Evolutionary conservation across 2,888 invertebrate species (phyloP), one percentile per base, ranked within the genome.

Genomic region (Pseudoips prasinana): DNA sequence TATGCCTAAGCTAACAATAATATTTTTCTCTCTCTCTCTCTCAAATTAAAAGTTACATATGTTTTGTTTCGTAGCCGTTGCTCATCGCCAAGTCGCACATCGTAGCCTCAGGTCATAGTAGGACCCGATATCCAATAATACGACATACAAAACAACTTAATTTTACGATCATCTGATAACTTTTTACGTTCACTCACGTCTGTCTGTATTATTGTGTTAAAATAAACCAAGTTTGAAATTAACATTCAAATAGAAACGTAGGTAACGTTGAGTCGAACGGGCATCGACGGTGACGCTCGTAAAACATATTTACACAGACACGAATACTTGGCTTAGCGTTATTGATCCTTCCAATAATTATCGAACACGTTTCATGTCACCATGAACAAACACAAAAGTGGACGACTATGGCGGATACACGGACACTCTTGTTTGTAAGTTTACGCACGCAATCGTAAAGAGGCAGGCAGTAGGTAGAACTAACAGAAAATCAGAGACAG

Each of bases 321-420:
- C 86, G 80, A 83, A 87, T 86, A 82, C 76, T 82, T 85, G 82
- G 71, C 76, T 74, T 73, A 69, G 76, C 72, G 64, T 71, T 82
- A 88, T 88, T 88, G 87, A 86, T 88, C 86, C 86, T 88, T 88
- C 86, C 80, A 87, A 88, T 88, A 88, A 88, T 87, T 87, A 88
- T 88, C 83, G 88, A 77, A 80, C 88, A 88, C 84, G 87, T 87
- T 87, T 84, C 84, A 76, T 87, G 86, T 85, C 83, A 81, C 84
- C 77, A 81, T 78, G 82, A 78, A 82, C 80, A 83, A 85, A 88
- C 68, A 86, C 69, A 71, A 80, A 79, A 75, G 80, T 77, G 70
- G 75, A 73, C 72, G 72, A 73, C 75, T 72, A 63, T 80, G 73
- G 74, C 74, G 73, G 79, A 80, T 76, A 80, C 71, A 60, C 64